A percentile compares a stretch with the other conserved stretches of the same genome.
Evolutionary conservation across 2,113 vertebrate species (phyloP).

Genomic region (Grus americana): DNA sequence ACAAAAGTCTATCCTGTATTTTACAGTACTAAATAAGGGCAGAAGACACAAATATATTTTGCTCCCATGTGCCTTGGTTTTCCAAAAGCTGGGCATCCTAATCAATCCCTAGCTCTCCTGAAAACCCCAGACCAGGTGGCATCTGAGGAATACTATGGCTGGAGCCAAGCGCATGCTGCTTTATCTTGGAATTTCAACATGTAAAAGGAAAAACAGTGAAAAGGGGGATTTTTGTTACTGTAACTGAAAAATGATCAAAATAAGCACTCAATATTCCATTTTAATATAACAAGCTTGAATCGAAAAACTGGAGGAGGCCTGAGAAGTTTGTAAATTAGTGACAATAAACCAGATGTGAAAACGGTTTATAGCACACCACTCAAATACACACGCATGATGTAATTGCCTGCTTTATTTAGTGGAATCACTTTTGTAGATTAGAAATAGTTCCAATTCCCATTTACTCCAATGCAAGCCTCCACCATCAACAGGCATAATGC

Average conservation of each 20-base stretch:
- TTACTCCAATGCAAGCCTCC: slow-evolving; percentile 74
- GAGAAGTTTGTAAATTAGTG: not conserved
- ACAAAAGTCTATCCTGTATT: not conserved
- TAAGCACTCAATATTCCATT: not conserved
- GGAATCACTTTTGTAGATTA: slow-evolving; percentile 86
- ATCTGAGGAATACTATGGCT: not conserved
- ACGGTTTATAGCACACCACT: not conserved
- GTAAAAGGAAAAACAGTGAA: not conserved
- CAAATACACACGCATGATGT: slow-evolving; percentile 72
- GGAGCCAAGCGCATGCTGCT: not conserved
- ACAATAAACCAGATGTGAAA: not conserved
- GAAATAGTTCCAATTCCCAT: slow-evolving; percentile 77
- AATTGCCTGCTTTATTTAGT: slow-evolving; percentile 91
- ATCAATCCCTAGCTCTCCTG: not conserved
- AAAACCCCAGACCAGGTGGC: not conserved
- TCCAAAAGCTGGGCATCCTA: not conserved
- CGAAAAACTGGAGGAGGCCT: not conserved
- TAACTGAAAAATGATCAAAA: not conserved
- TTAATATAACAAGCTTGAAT: not conserved
- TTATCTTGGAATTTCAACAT: not conserved
- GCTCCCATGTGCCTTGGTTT: not conserved
- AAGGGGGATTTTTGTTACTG: not conserved
- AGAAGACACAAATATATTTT: not conserved
- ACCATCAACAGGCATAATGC: slow-evolving; percentile 83
- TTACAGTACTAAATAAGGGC: not conserved